Base-by-base conservation (phyloP, 2,888 invertebrate species). In the Pycnomerus fuliginosus region DNA sequence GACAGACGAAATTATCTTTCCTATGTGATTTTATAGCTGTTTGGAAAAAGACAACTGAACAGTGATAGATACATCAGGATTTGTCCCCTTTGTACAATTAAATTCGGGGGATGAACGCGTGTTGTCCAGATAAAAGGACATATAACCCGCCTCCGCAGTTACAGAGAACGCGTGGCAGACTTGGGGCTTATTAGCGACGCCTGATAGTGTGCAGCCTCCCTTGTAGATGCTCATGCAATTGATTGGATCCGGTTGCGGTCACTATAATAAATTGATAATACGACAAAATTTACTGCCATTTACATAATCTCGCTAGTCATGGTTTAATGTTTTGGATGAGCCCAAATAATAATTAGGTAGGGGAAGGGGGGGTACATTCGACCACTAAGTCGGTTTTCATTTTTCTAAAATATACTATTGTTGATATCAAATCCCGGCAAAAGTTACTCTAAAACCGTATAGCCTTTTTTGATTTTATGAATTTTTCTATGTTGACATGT, bases 111-210 rank as follows among this genome's bases (percentile, higher is more conserved):
- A 40, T 27, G 39, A 32, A 20, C 25, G 28, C 16, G 34, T 24
- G 20, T 24, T 16, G n/a, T 33, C 23, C 16, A 34, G 33, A 41
- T 25, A 44, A 3, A 16, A 27, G 27, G 11, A 8, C 15, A 11
- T 27, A 25, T 3, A 36, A 30, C 36, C 27, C 44, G 44, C 44
- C 44, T 39, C 34, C 34, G 45, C 27, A 35, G 45, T 45, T 45
- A 45, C 17, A 22, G 24, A 22, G 10, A 30, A 34, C 44, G 29
- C 44, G 44, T 44, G 45, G 16, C 45, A 16, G 25, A 35, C 34
- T 10, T 4, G 34, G 35, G 31, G 5, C 35, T 40, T 40, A 45
- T 45, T 45, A 30, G 45, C 35, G 27, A 40, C 31, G 45, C 39
- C 38, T 39, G 45, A 45, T 40, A 29, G 28, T 25, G 34, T 3